phyloP scores from a whole-genome alignment of 2,888 invertebrate species.

The Amiota minor region DNA sequence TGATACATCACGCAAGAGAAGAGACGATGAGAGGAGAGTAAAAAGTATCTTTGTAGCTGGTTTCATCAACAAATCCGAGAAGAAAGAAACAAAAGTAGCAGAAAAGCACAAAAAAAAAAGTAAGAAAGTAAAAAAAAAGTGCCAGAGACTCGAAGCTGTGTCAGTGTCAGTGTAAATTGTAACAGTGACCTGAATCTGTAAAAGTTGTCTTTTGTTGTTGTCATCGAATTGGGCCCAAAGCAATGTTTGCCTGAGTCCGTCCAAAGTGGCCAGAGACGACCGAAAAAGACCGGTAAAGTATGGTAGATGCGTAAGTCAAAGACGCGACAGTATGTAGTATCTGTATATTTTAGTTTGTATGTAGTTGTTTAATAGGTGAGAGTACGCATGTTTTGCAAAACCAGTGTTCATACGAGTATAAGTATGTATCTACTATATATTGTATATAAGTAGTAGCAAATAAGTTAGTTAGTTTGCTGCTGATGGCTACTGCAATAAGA shows the following conservation, averaged over 20 bases:
- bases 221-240: constrained; percentile 5
- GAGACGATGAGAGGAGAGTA: too few species aligned
- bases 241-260: not conserved
- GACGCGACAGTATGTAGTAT: not conserved
- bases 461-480: not conserved
- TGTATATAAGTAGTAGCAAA: not conserved
- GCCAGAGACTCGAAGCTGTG: not conserved
- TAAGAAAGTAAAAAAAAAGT: not conserved
- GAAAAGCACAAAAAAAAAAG: not conserved
- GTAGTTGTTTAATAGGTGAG: constrained; percentile 23
- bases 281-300: constrained; percentile 64
- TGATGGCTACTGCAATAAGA: constrained; percentile 4
- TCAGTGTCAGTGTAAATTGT: constrained; percentile 53
- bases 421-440: not conserved
- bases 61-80: too few species aligned
- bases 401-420: constrained; percentile 43
- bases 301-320: constrained; percentile 56
- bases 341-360: constrained; percentile 18
- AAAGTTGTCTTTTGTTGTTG: constrained; percentile 4
- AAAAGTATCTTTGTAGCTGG: too few species aligned
- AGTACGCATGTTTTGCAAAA: constrained; percentile 32
- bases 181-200: constrained; percentile 67
- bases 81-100: not conserved
- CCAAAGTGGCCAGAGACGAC: constrained; percentile 43
- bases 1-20: too few species aligned